Conservation (phyloP, 2,888 invertebrate genomes). For the Fragum whitleyi region DNA sequence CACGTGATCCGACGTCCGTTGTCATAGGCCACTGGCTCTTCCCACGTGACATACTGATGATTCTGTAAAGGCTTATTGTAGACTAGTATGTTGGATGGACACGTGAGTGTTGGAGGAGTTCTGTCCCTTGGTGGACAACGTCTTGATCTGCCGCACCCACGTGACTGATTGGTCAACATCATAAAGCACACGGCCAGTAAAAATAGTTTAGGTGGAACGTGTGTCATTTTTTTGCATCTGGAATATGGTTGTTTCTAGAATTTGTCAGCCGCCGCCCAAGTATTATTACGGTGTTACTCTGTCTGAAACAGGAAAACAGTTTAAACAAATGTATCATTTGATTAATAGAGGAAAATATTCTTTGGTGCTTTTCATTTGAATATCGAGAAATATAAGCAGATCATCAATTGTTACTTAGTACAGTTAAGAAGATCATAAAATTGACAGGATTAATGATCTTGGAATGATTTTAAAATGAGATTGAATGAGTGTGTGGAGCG, state of each 20-base stretch:
- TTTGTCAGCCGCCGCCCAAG: not conserved
- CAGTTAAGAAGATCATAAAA: no score
- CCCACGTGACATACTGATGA: constrained; percentile 52
- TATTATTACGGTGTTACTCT: not conserved
- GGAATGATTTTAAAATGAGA: no score
- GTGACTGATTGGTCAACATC: not conserved
- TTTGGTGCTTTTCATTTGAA: no score
- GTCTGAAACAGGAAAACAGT: not conserved
- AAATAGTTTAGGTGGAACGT: not conserved
- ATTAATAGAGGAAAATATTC: no score
- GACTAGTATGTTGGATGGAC: constrained; percentile 37
- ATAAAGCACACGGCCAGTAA: not conserved
- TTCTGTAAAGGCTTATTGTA: constrained; percentile 36
- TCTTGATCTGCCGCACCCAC: not conserved
- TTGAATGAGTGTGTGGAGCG: no score
- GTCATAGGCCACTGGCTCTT: constrained; percentile 48
- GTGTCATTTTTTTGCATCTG: not conserved
- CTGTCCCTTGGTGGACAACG: constrained; percentile 5
- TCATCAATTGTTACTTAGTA: no score
- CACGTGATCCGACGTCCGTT: not conserved
- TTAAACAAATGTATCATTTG: no score
- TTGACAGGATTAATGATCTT: no score
- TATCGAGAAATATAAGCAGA: no score
- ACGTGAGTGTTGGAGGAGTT: constrained; percentile 35
- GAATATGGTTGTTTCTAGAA: not conserved